These are phyloP conservation scores for Motacilla tschutschensis DNA, from an alignment of 2,113 vertebrate genomes.

Conservation along the genomic window DNA sequence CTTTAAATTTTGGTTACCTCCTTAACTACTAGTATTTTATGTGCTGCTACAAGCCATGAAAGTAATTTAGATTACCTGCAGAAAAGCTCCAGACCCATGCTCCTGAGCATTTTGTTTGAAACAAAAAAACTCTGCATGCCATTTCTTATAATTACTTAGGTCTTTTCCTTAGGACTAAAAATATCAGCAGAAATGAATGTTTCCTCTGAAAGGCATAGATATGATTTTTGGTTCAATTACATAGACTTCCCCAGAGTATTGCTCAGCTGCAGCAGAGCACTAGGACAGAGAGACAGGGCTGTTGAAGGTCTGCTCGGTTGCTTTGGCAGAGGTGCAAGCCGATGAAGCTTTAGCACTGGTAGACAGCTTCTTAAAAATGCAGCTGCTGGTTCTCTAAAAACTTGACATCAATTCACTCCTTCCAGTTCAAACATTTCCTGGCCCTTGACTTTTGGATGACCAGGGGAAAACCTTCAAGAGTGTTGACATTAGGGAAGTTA, in stretches of 20 bases:
- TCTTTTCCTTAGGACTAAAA: not conserved
- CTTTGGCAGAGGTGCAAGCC: not conserved
- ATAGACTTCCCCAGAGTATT: accelerated
- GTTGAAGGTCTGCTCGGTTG: not conserved
- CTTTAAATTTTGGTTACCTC: not conserved
- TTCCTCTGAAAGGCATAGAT: not conserved
- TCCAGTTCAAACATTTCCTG: not conserved
- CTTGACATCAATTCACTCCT: not conserved
- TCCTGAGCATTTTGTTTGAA: not conserved
- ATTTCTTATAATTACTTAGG: not conserved
- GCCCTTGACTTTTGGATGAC: not conserved
- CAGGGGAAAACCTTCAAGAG: not conserved
- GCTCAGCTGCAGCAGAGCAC: not conserved
- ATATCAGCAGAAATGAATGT: not conserved
- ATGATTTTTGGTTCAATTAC: not conserved
- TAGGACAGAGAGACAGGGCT: not conserved
- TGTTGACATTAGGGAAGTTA: not conserved
- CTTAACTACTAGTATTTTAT: not conserved
- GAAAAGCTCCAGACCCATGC: not conserved
- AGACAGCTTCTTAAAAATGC: not conserved
- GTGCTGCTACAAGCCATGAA: not conserved
- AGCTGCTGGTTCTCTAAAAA: not conserved
- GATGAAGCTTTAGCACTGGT: not conserved
- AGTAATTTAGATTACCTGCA: not conserved
- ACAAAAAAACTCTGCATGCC: not conserved